phyloP scores from a whole-genome alignment of 2,888 invertebrate species.

The Stratiomys singularior region DNA sequence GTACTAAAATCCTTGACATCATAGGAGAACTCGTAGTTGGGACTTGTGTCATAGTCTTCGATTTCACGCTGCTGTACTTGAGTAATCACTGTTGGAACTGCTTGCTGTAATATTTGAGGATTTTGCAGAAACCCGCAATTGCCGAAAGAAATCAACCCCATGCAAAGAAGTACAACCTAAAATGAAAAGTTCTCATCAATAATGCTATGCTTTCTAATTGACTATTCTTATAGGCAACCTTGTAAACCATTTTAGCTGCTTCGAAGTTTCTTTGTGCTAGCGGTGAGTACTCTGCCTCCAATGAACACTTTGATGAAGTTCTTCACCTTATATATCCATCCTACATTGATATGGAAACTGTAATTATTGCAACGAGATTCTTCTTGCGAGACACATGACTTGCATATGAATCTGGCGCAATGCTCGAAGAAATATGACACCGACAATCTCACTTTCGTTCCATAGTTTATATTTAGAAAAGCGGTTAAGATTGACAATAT shows the following conservation, averaged over 20 bases:
- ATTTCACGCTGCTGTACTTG: slow-evolving; percentile 19
- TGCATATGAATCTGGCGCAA: too few species aligned
- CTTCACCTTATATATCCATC: neutral
- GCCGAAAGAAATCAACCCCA: slow-evolving; percentile 54
- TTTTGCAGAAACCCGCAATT: slow-evolving; percentile 55
- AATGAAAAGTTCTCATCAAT: too few species aligned
- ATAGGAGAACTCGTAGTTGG: slow-evolving; percentile 63
- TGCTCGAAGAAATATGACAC: too few species aligned
- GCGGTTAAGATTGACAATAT: too few species aligned
- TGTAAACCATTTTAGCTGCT: slow-evolving; percentile 62
- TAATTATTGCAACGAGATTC: too few species aligned
- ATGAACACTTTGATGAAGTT: neutral
- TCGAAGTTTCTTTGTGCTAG: neutral
- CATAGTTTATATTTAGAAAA: too few species aligned
- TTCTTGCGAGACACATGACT: too few species aligned
- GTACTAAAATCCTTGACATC: slow-evolving; percentile 63
- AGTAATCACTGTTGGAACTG: slow-evolving; percentile 51
- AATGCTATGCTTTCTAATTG: too few species aligned
- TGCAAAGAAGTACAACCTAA: slow-evolving; percentile 55
- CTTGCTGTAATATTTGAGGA: slow-evolving; percentile 44
- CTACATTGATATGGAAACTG: too few species aligned
- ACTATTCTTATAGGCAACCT: slow-evolving; percentile 56
- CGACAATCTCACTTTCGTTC: too few species aligned
- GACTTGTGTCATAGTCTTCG: slow-evolving; percentile 56
- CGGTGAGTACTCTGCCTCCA: neutral